These are phyloP conservation scores for Myiotriccus ornatus DNA, from an alignment of 2,797 vertebrate species.

Conservation along the genomic window DNA sequence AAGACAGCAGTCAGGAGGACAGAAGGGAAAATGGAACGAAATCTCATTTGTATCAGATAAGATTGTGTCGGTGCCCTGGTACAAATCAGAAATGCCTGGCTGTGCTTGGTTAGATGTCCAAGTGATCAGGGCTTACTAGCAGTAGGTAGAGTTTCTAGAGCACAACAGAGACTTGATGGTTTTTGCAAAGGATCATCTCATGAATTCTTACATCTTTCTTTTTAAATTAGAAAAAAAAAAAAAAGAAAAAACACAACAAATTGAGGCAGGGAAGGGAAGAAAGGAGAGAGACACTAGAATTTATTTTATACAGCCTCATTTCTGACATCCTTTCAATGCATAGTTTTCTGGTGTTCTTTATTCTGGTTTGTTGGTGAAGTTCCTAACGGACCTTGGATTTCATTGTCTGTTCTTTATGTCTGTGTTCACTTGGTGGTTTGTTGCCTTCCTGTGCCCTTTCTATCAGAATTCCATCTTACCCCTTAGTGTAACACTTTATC, in stretches of 20 bases:
- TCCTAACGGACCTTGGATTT: background rate
- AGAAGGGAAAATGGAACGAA: background rate
- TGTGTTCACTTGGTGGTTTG: background rate
- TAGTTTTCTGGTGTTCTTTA: background rate
- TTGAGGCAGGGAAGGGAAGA: fast-evolving
- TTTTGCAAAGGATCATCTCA: background rate
- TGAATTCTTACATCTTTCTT: background rate
- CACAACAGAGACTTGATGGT: background rate
- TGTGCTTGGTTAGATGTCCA: background rate
- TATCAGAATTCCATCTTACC: background rate
- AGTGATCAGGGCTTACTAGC: background rate
- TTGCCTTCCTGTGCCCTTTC: background rate
- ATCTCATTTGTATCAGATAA: background rate
- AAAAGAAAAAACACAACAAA: background rate
- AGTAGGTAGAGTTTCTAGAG: background rate
- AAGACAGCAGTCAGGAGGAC: background rate
- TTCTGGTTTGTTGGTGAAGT: background rate
- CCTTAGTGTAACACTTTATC: background rate
- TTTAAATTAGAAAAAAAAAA: background rate
- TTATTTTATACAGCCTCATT: background rate
- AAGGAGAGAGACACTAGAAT: background rate
- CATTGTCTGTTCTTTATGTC: background rate
- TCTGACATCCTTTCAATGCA: background rate
- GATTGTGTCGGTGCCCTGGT: background rate
- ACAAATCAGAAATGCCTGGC: background rate